Base-by-base conservation (phyloP, 2,797 vertebrate genomes). In the Argya squamiceps region DNA sequence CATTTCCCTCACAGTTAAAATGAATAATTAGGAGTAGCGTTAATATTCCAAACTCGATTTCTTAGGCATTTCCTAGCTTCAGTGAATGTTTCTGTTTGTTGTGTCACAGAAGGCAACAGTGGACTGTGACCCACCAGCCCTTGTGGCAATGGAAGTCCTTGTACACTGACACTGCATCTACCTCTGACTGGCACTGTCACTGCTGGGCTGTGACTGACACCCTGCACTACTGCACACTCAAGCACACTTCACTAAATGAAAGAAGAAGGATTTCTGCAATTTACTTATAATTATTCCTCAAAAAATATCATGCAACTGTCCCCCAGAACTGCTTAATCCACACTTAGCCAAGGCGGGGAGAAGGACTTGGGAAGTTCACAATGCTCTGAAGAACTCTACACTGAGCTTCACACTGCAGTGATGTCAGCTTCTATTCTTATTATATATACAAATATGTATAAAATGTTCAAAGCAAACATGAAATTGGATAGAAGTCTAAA, bases 401-500 rank as follows among this genome's bases (percentile, higher is more conserved):
- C 0, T 1, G 20, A 89, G 64, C 39, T 62, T 80, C 39, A 73
- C 24, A 12, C 34, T 37, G 78, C 34, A 84, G 77, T 34, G 34
- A 65, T 1, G 2, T 27, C 5, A 56, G 32, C 41, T 39, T 70
- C 50, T 29, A 20, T 62, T 73, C 75, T 34, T 6, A 3, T 15
- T 18, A 62, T 8, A 37, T 8, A 20, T 14, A 44, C 2, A 58
- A 32, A 26, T 12, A 37, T 2, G 41, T 15, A 8, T 10, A 44
- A 39, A 67, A 39, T 29, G 24, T 79, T 92, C 76, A 82, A 84
- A 79, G 53, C 13, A 78, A 92, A 91, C 26, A 52, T 90, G 71
- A 84, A 69, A 69, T 20, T 84, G 69, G 62, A 71, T 85, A 62
- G 84, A 94, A 94, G 76, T 27, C 29, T 62, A 84, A 56, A 73